These are phyloP conservation scores for Pygmarrhopalites habei DNA, from an alignment of 1,140 invertebrate species.

Conservation along the genomic window DNA sequence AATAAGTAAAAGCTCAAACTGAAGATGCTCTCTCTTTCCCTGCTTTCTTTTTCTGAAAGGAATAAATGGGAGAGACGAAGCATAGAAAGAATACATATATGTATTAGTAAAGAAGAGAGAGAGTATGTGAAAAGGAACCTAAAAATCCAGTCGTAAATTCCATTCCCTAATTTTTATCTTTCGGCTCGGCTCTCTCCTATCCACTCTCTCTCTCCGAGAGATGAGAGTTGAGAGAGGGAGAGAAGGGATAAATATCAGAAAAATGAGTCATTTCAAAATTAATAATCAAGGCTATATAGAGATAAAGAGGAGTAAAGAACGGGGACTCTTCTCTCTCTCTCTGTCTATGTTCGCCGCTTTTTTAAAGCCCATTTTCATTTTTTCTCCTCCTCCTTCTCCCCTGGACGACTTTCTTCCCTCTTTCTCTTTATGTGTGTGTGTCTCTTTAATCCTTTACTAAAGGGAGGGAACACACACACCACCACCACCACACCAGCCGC, in stretches of 20 bases:
- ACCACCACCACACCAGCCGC: too few species aligned
- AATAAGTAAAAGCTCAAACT: too few species aligned
- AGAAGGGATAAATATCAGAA: slow-evolving; percentile 34
- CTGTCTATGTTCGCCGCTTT: slow-evolving; percentile 26
- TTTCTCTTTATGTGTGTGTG: too few species aligned
- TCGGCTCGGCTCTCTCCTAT: slow-evolving; percentile 13
- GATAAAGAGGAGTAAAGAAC: neutral
- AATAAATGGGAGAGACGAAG: neutral
- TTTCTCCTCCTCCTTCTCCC: slow-evolving; percentile 1
- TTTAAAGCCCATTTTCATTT: slow-evolving; percentile 29
- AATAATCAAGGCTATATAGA: slow-evolving; percentile 21
- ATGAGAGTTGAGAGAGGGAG: neutral
- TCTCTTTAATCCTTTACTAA: too few species aligned
- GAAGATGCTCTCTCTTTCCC: too few species aligned
- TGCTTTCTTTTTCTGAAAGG: too few species aligned
- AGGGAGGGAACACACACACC: neutral
- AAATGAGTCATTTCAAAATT: slow-evolving; percentile 37
- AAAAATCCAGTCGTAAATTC: slow-evolving; percentile 32
- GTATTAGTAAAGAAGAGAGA: too few species aligned
- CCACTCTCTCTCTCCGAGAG: neutral
- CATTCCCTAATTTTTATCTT: slow-evolving; percentile 35
- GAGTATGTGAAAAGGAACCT: neutral
- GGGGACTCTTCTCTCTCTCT: neutral
- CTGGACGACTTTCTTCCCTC: neutral
- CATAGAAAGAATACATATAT: neutral